phyloP scores from a whole-genome alignment of 2,888 invertebrate genomes.

The Diaprepes abbreviatus region DNA sequence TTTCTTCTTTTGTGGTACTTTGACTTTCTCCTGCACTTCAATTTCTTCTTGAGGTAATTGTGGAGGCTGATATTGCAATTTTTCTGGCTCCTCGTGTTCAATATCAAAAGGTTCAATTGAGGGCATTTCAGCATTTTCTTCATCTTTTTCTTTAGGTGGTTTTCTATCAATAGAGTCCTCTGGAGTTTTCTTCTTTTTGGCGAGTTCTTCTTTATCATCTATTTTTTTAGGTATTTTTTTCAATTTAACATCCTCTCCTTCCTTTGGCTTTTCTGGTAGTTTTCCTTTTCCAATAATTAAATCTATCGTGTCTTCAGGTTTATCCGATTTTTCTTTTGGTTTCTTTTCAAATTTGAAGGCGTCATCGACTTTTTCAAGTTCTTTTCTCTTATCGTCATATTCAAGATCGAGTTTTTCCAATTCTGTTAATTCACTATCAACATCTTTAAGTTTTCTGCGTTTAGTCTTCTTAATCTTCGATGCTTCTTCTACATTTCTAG shows the following conservation, averaged over 20 bases:
- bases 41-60: conserved; percentile 61
- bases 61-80: conserved; percentile 61
- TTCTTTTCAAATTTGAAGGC: conserved; percentile 57
- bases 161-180: conserved; percentile 52
- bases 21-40: conserved; percentile 62
- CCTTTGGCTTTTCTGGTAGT: conserved; percentile 61
- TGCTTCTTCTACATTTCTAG: conserved; percentile 69
- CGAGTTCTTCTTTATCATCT: conserved; percentile 59
- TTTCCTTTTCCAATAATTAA: conserved; percentile 67
- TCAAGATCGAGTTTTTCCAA: conserved; percentile 68
- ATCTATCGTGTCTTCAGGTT: conserved; percentile 53
- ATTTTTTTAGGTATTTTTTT: conserved; percentile 68
- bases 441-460: conserved; percentile 56
- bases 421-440: conserved; percentile 69
- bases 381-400: conserved; percentile 63
- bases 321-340: conserved; percentile 58
- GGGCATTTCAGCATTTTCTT: conserved; percentile 63
- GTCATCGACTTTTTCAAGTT: conserved; percentile 61
- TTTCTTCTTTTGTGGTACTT: conserved; percentile 55
- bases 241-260: conserved; percentile 67
- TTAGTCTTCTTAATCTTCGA: conserved; percentile 58
- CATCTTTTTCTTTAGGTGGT: conserved; percentile 56
- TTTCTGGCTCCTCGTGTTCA: conserved; percentile 62
- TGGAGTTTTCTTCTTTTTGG: conserved; percentile 60
- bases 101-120: conserved; percentile 63